Percentiles rank a stretch among this genome's conserved stretches.
These are phyloP conservation scores for Petromus typicus DNA, from an alignment of 2,113 vertebrate genomes.

Conservation along the genomic window DNA sequence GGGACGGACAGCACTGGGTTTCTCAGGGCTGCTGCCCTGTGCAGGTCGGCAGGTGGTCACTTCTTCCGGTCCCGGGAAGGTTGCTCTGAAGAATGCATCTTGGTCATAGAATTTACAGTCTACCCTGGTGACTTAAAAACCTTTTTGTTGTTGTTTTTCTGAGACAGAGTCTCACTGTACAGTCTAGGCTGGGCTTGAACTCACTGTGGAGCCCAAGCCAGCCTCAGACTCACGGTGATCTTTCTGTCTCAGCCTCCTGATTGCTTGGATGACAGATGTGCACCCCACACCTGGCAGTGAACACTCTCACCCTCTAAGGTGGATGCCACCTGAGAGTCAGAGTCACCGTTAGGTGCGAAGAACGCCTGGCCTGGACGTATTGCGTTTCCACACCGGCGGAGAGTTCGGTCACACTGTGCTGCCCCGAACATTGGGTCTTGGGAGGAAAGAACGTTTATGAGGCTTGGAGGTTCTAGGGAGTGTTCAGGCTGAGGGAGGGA, in stretches of 20 bases:
- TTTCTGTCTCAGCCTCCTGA: not conserved
- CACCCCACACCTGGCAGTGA: not conserved
- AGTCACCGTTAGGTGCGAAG: not conserved
- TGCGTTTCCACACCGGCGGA: not conserved
- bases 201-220: not conserved
- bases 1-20: no score
- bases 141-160: not conserved
- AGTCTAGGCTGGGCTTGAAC: not conserved
- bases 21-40: not conserved
- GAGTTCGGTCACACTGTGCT: not conserved
- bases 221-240: not conserved
- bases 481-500: constrained; percentile 13
- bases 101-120: constrained; percentile 12
- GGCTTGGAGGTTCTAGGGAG: not conserved
- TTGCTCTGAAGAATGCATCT: not conserved
- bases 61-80: not conserved
- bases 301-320: not conserved
- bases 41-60: not conserved
- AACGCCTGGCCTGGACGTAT: not conserved
- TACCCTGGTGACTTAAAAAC: not conserved
- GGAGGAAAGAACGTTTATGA: not conserved
- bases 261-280: not conserved
- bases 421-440: not conserved
- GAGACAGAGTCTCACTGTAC: not conserved
- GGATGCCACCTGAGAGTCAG: constrained; percentile 9